A percentile compares a stretch with the other conserved stretches of the same genome.
phyloP scores from a whole-genome alignment of 2,888 invertebrate genomes.

The Cephus nigrinus region DNA sequence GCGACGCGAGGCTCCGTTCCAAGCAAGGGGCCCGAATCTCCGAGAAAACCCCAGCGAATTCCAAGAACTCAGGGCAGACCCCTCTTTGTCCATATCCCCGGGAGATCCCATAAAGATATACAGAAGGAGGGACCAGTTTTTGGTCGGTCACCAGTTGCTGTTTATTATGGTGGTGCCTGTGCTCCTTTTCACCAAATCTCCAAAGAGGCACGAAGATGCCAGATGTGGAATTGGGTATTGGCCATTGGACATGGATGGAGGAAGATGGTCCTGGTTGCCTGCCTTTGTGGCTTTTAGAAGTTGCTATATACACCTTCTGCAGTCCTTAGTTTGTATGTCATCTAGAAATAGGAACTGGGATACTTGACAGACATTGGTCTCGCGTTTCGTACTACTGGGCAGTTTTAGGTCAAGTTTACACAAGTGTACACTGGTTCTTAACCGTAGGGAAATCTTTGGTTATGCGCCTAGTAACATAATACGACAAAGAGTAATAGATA shows the following conservation, averaged over 20 bases:
- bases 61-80: conserved; percentile 45
- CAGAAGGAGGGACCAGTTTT: conserved; percentile 54
- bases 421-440: conserved; percentile 27
- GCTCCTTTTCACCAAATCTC: conserved; percentile 46
- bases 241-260: neutral
- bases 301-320: neutral
- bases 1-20: conserved; percentile 38
- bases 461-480: neutral
- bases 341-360: neutral
- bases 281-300: conserved; percentile 30
- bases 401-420: conserved; percentile 40
- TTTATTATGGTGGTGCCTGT: conserved; percentile 43
- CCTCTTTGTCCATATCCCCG: conserved; percentile 32
- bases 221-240: neutral
- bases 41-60: conserved; percentile 58
- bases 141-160: conserved; percentile 44
- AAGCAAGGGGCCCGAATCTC: conserved; percentile 54
- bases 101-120: conserved; percentile 57
- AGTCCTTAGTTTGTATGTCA: neutral
- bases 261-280: conserved; percentile 16
- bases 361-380: conserved; percentile 15
- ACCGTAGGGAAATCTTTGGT: neutral
- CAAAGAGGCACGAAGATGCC: conserved; percentile 16
- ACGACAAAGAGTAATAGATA: neutral
- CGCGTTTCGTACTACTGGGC: conserved; percentile 30